phyloP scores from a whole-genome alignment of 2,888 invertebrate species.

The Leistus spinibarbis region DNA sequence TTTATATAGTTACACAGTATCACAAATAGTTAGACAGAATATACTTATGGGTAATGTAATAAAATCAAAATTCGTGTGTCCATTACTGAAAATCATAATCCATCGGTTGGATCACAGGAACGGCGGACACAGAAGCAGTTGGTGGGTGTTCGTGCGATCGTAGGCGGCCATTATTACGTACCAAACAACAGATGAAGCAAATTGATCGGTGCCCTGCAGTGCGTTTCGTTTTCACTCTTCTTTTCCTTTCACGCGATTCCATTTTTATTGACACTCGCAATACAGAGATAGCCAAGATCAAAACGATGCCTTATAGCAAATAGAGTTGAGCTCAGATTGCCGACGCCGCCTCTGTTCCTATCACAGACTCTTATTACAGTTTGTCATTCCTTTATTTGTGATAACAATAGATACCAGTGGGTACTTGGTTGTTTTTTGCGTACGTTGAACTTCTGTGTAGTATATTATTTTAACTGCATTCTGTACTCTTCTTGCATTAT shows the following conservation, averaged over 20 bases:
- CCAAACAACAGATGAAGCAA: neutral
- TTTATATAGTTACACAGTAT: constrained; percentile 11
- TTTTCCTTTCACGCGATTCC: neutral
- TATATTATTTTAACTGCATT: neutral
- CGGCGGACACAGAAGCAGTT: neutral
- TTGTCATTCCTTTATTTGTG: neutral
- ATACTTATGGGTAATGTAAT: neutral
- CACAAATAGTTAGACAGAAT: constrained; percentile 9
- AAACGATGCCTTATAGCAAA: neutral
- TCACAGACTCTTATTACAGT: neutral
- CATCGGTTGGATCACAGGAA: too few species aligned
- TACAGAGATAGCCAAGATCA: neutral
- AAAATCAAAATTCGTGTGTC: too few species aligned
- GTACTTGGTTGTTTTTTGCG: neutral
- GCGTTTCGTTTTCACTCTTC: neutral
- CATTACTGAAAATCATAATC: neutral
- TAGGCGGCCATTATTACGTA: neutral
- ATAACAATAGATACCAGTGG: neutral
- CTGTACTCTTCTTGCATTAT: neutral
- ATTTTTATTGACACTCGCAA: neutral
- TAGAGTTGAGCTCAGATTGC: neutral
- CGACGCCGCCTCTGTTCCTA: neutral
- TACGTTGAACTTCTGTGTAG: neutral
- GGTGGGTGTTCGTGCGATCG: neutral
- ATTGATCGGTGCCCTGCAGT: neutral